Percentiles rank a stretch among this genome's conserved stretches.
These are phyloP conservation scores for Geotrupes spiniger DNA, from an alignment of 2,888 invertebrate genomes.

Conservation along the genomic window DNA sequence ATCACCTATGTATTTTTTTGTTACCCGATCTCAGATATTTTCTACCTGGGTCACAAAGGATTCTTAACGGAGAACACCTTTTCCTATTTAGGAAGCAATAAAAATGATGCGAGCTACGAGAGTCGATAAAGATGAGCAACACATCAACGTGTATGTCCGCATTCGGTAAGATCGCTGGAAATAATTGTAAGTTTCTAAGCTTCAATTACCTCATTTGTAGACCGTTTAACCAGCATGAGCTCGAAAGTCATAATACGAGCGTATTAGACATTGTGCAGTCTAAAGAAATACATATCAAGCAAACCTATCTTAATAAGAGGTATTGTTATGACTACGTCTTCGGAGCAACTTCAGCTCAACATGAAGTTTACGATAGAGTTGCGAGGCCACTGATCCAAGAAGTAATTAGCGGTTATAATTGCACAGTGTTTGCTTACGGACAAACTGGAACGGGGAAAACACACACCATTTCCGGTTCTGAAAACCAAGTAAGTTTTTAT, in stretches of 20 bases:
- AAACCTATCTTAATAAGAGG: constrained; percentile 53
- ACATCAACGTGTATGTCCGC: constrained; percentile 19
- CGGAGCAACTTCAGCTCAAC: constrained; percentile 75
- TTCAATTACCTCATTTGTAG: background rate
- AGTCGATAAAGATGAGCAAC: constrained; percentile 17
- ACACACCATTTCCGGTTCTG: constrained; percentile 82
- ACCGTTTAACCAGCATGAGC: constrained; percentile 12
- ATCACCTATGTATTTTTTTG: no score
- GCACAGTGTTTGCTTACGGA: constrained; percentile 97
- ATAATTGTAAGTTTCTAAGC: background rate
- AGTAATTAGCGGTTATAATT: constrained; percentile 93
- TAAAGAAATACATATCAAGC: constrained; percentile 14
- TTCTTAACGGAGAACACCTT: no score
- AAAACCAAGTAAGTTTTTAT: background rate
- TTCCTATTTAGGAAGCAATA: no score
- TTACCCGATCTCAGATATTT: no score
- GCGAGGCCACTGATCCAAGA: constrained; percentile 88
- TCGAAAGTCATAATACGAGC: constrained; percentile 8
- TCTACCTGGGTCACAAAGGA: no score
- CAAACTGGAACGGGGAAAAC: constrained; percentile 95
- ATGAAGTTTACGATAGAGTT: constrained; percentile 83
- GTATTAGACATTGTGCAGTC: constrained; percentile 7
- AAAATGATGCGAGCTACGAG: no score
- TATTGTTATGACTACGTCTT: constrained; percentile 87
- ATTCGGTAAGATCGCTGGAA: constrained; percentile 5